Evolutionary conservation across 2,797 vertebrate genomes (phyloP), one percentile per base, ranked within the genome.

Genomic region (Semaprochilodus insignis): DNA sequence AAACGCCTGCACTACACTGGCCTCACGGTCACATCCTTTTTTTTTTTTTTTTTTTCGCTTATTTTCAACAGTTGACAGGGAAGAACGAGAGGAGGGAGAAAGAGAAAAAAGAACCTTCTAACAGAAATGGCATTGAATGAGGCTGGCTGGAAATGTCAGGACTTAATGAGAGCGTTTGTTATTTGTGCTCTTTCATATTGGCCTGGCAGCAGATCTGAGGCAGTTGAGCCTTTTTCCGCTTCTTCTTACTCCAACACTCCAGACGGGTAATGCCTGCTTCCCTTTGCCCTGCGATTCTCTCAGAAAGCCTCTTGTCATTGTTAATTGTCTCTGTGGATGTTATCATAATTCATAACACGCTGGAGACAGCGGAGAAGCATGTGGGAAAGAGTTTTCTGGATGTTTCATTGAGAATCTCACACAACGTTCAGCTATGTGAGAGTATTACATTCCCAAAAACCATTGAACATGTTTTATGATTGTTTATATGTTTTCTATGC

Each of bases 401-500:
- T 92, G 91, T 84, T 96, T 96, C 82, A 96, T 96, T 31, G 94
- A 96, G 88, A 95, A 93, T 86, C 88, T 96, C 16, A 40, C 95
- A 88, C 92, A 92, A 31, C 90, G 94, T 0, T 94, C 95, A 2
- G 94, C 95, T 21, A 66, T 95, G 95, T 95, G 23, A 13, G 23
- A 13, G 21, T 40, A 36, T 48, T 48, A 48, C 44, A 36, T 40
- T 67, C 40, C 65, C 15, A 36, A 67, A 48, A 48, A 48, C 5
- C 8, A 48, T 11, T 13, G 10, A 48, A 48, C 8, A 48, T 13
- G 10, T 48, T 48, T 11, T 2, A 48, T 48, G 8, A 13, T 13
- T 13, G 44, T 17, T 34, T 66, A 23, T 16, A 66, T 31, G 19
- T 31, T 31, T 25, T 66, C 8, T 34, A 19, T 31, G 10, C 8